These are phyloP conservation scores for Nannoperca obscura DNA, from an alignment of 2,797 vertebrate genomes.

Conservation along the genomic window DNA sequence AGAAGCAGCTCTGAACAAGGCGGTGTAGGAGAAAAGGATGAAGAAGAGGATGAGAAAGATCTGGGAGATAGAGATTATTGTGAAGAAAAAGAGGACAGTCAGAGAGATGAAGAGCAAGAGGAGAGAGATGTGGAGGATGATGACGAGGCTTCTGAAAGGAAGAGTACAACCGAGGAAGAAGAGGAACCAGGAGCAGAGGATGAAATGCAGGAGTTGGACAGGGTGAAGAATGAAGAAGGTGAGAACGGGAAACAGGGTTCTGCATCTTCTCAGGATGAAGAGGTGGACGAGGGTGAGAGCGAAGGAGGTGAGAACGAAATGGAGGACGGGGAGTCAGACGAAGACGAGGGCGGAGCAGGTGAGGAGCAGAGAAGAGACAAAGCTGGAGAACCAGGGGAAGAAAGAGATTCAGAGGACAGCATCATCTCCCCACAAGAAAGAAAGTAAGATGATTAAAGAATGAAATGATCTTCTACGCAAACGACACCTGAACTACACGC, in stretches of 20 bases:
- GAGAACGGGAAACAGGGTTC: slow-evolving; percentile 33
- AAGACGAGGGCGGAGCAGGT: slow-evolving; percentile 14
- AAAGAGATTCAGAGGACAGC: slow-evolving; percentile 74
- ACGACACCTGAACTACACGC: rapidly evolving
- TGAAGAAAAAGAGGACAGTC: slow-evolving; percentile 31
- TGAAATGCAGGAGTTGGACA: slow-evolving; percentile 36
- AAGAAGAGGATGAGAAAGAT: slow-evolving; percentile 25
- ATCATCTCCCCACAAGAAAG: slow-evolving; percentile 71
- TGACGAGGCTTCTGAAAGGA: slow-evolving; percentile 31
- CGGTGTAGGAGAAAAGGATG: slow-evolving; percentile 26
- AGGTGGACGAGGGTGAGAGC: slow-evolving; percentile 25
- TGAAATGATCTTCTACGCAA: background rate
- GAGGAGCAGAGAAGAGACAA: slow-evolving; percentile 14
- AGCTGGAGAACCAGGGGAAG: slow-evolving; percentile 39
- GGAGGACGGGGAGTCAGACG: slow-evolving; percentile 28
- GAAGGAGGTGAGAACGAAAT: slow-evolving; percentile 32
- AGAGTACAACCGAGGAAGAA: slow-evolving; percentile 40
- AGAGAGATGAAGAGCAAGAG: slow-evolving; percentile 33
- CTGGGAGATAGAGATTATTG: slow-evolving; percentile 8
- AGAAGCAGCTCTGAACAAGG: slow-evolving; percentile 37
- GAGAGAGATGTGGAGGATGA: slow-evolving; percentile 16
- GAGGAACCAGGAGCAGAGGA: slow-evolving; percentile 40
- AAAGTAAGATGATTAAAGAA: slow-evolving; percentile 33
- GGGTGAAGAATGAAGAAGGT: background rate
- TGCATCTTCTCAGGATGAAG: slow-evolving; percentile 52